A percentile compares a stretch with the other conserved stretches of the same genome.
phyloP scores from a whole-genome alignment of 2,888 invertebrate species.

The Prosopocoilus inquinatus region DNA sequence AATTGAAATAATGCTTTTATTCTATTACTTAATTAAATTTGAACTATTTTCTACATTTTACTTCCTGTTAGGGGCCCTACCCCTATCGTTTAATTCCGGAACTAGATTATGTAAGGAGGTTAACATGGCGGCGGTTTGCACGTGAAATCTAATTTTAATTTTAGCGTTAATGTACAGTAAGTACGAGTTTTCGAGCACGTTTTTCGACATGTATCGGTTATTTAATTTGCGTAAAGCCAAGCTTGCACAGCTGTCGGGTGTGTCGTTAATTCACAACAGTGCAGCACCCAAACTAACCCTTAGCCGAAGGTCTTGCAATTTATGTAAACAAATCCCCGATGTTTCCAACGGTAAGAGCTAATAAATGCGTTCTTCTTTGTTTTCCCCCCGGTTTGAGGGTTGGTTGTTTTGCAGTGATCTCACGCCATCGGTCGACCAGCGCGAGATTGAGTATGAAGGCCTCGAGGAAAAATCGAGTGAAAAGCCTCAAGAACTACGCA shows the following conservation, averaged over 20 bases:
- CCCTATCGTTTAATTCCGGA: neutral
- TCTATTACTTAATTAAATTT: too few species aligned
- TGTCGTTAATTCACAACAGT: conserved; percentile 31
- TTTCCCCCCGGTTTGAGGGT: neutral
- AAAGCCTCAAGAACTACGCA: conserved; percentile 30
- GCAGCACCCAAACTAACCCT: conserved; percentile 9
- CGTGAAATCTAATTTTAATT: conserved; percentile 8
- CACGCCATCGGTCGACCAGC: conserved; percentile 36
- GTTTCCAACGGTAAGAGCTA: conserved; percentile 31
- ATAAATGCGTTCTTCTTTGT: neutral
- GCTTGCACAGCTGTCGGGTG: conserved; percentile 32
- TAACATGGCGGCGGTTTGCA: conserved; percentile 11
- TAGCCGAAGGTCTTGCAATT: conserved; percentile 36
- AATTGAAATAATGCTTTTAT: too few species aligned
- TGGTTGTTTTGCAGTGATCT: conserved; percentile 19
- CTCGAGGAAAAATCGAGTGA: conserved; percentile 31
- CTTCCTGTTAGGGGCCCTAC: too few species aligned
- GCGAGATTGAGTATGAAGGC: conserved; percentile 35
- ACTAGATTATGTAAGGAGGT: conserved; percentile 6
- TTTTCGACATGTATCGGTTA: conserved; percentile 37
- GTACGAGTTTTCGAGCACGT: conserved; percentile 15
- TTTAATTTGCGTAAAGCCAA: conserved; percentile 34
- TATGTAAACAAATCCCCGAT: conserved; percentile 42
- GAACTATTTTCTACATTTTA: too few species aligned
- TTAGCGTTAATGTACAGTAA: conserved; percentile 16